phyloP scores from a whole-genome alignment of 2,888 invertebrate species.

The Agrotis clavis region DNA sequence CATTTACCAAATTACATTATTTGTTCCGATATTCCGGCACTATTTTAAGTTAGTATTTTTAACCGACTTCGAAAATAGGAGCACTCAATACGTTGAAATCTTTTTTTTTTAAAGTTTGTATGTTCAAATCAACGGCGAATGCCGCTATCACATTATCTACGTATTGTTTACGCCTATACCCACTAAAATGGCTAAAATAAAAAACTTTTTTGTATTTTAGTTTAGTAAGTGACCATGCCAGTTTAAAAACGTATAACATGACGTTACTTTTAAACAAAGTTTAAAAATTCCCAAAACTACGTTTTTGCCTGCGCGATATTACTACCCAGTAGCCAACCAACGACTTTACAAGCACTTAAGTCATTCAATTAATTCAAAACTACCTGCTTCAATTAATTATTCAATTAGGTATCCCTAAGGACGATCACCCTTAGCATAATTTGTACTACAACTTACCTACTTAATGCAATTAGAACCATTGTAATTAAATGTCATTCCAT shows the following conservation, averaged over 20 bases:
- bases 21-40: too few species aligned
- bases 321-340: neutral
- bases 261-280: neutral
- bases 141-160: too few species aligned
- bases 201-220: too few species aligned
- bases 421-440: neutral
- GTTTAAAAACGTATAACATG: neutral
- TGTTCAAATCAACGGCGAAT: too few species aligned
- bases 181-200: too few species aligned
- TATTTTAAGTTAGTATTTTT: too few species aligned
- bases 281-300: neutral
- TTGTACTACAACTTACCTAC: neutral
- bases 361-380: constrained; percentile 14
- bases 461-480: constrained; percentile 17
- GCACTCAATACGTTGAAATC: neutral
- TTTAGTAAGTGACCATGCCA: too few species aligned
- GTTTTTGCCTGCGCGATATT: neutral
- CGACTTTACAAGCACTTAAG: neutral
- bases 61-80: too few species aligned
- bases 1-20: too few species aligned
- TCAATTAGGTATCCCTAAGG: neutral
- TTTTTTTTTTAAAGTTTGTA: too few species aligned
- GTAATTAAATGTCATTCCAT: constrained; percentile 28
- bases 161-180: too few species aligned
- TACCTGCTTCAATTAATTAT: constrained; percentile 21